A percentile compares a stretch with the other conserved stretches of the same genome.
Conservation (phyloP, 2,797 vertebrate genomes). For the Galagoides demidoff region DNA sequence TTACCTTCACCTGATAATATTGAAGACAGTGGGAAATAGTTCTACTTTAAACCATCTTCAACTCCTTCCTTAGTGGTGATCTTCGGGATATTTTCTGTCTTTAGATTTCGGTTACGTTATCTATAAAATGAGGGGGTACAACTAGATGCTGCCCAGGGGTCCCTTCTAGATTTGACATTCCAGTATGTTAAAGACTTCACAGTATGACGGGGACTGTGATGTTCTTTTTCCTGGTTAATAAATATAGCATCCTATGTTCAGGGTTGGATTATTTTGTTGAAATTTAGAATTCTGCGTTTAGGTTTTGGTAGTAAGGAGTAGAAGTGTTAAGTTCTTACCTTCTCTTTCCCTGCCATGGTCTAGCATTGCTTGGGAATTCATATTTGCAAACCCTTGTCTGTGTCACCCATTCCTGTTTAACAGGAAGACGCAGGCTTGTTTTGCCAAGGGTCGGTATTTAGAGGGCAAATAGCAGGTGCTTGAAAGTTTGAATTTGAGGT, state of each 20-base stretch:
- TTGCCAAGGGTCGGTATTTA: constrained; percentile 46
- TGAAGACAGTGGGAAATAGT: constrained; percentile 28
- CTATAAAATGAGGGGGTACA: neutral
- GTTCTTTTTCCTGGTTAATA: constrained; percentile 10
- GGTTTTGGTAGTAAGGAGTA: neutral
- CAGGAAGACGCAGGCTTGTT: constrained; percentile 61
- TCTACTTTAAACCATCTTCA: neutral
- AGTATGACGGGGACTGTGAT: neutral
- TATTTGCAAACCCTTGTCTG: constrained; percentile 40
- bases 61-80: neutral
- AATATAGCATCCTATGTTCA: constrained; percentile 31
- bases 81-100: neutral
- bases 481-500: constrained; percentile 10
- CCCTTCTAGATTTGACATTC: neutral
- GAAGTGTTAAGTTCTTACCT: neutral
- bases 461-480: constrained; percentile 21
- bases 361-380: constrained; percentile 9
- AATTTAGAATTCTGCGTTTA: constrained; percentile 21
- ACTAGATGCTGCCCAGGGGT: neutral
- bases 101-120: neutral
- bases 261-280: neutral
- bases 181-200: constrained; percentile 37
- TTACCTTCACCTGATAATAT: neutral
- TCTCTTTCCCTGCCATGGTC: neutral
- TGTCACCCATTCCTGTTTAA: constrained; percentile 30